Evolutionary conservation across 2,113 vertebrate genomes (phyloP).

Genomic region (Ellobius talpinus): DNA sequence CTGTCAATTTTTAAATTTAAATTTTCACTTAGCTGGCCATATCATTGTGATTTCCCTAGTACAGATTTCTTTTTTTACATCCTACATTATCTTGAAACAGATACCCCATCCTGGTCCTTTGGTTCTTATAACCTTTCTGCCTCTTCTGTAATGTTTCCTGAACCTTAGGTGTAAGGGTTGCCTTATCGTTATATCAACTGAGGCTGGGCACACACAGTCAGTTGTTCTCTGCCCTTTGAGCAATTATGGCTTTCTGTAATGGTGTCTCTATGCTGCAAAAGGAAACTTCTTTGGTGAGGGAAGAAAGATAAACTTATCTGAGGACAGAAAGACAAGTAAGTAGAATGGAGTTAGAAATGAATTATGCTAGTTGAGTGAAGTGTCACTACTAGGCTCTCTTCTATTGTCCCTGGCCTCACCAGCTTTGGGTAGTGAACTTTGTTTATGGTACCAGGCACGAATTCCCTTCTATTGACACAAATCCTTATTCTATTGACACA

Average conservation of each 20-base stretch:
- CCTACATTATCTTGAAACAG: neutral
- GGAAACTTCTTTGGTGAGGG: no score
- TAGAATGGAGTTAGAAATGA: neutral
- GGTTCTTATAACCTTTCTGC: neutral
- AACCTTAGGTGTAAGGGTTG: neutral
- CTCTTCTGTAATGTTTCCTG: neutral
- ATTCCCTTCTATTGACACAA: neutral
- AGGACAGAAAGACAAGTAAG: neutral
- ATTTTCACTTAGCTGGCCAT: neutral
- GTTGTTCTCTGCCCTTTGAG: neutral
- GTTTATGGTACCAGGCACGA: neutral
- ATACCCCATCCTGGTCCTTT: neutral
- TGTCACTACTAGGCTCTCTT: neutral
- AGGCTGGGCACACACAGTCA: neutral
- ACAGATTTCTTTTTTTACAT: neutral
- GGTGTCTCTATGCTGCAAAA: neutral
- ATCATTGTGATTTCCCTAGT: neutral
- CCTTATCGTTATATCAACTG: no score
- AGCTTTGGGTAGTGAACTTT: neutral
- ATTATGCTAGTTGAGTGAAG: neutral
- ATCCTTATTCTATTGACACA: neutral
- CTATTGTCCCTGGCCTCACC: neutral
- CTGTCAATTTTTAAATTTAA: neutral
- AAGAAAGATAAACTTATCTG: neutral
- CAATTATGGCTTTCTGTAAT: neutral